Evolutionary conservation across 2,797 vertebrate genomes (phyloP), one percentile per base, ranked within the genome.

Genomic region (Selene dorsalis): DNA sequence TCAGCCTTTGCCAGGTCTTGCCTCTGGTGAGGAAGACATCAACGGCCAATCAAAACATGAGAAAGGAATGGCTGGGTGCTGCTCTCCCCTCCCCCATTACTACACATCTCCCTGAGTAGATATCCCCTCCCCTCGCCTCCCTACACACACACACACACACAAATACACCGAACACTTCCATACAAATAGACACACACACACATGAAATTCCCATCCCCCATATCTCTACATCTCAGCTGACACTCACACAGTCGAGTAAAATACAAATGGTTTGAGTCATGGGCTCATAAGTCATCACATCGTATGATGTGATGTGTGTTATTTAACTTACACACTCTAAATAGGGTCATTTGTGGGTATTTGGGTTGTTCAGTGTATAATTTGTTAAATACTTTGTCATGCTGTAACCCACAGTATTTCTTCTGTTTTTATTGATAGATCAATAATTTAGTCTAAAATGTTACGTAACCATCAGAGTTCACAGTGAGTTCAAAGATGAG

Each of bases 1-100:
- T 92, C 84, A 92, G 87, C 83, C 75, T 86, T 87, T 84, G 50
- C 70, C 61, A 87, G 76, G 65, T 77, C 82, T 87, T 77, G 86
- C 84, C 89, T 89, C 67, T 79, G 64, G 82, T 85, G 80, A 75
- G 73, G 70, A 83, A 82, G 73, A 87, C 71, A 58, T 16, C 1
- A 39, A 71, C 41, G 13, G 43, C 92, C 91, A 93, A 91, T 93
- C 77, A 53, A 69, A 79, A 67, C 76, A 43, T 11, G 58, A 74
- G 67, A 74, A 86, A 72, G 3, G 12, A 66, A 84, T 78, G 88
- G 88, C 84, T 77, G 79, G 66, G 52, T 74, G 75, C 63, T 77
- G 75, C 75, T 60, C 76, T 84, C 81, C 86, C 89, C 57, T 85
- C 88, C 88, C 85, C 87, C 82, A 82, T 65, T 84, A 87, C 83